Evolutionary conservation across 2,797 vertebrate species (phyloP).

Genomic region (Sternarchorhynchus goeldii): DNA sequence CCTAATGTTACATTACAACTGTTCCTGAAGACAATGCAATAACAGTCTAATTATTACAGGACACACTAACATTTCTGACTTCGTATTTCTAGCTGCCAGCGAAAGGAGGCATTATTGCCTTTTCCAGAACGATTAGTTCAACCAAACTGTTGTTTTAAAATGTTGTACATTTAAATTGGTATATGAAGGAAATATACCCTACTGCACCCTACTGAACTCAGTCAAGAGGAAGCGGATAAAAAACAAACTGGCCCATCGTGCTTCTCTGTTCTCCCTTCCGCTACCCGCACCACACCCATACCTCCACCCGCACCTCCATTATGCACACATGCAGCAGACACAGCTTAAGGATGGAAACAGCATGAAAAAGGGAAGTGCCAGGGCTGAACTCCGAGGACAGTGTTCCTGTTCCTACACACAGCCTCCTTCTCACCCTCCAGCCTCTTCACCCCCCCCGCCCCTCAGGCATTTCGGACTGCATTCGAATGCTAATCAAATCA

Average conservation of each 20-base stretch:
- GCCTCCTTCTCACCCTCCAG: slow-evolving; percentile 52
- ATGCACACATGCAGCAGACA: slow-evolving; percentile 49
- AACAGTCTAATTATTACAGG: too few relatives aligned
- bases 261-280: slow-evolving; percentile 7
- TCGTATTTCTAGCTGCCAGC: too few relatives aligned
- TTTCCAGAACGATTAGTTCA: background rate
- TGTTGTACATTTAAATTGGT: background rate
- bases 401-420: slow-evolving; percentile 53
- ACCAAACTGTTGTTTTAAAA: background rate
- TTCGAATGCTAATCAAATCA: background rate
- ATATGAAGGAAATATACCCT: background rate
- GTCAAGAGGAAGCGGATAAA: background rate
- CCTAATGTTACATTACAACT: too few relatives aligned
- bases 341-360: slow-evolving; percentile 69
- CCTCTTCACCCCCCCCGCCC: background rate
- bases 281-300: background rate
- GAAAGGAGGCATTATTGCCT: too few relatives aligned
- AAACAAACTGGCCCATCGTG: background rate
- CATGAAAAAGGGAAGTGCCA: slow-evolving; percentile 46
- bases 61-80: too few relatives aligned
- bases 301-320: slow-evolving; percentile 9
- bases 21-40: too few relatives aligned
- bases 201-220: background rate
- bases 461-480: background rate
- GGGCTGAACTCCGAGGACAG: slow-evolving; percentile 55